A percentile compares a stretch with the other conserved stretches of the same genome.
Conservation (phyloP, 2,888 invertebrate genomes). For the Lasioglossum malachurum region DNA sequence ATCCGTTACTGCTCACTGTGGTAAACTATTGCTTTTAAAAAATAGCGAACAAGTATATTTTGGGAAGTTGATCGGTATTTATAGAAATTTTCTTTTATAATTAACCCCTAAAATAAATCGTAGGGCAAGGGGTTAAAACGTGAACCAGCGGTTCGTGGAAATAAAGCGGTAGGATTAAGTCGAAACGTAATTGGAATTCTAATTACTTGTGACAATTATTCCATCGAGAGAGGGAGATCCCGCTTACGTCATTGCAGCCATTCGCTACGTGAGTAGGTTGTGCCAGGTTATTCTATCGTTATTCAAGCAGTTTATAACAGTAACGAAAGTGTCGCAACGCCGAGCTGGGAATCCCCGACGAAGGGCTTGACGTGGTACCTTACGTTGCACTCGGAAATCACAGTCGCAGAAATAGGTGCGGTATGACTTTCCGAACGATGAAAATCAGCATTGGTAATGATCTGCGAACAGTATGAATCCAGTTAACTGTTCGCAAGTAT, state of each 20-base stretch:
- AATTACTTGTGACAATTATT: slow-evolving; percentile 22
- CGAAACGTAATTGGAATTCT: slow-evolving; percentile 22
- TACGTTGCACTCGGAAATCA: neutral
- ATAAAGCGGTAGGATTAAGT: neutral
- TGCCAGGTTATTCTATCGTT: neutral
- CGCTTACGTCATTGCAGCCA: slow-evolving; percentile 46
- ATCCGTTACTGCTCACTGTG: neutral
- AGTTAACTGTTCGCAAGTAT: neutral
- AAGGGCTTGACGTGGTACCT: neutral
- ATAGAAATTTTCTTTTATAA: slow-evolving; percentile 27
- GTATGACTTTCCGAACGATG: neutral
- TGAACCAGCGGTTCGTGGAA: neutral
- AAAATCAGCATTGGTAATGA: slow-evolving; percentile 3
- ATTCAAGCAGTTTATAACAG: neutral
- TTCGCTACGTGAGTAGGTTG: neutral
- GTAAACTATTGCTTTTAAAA: neutral
- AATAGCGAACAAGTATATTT: neutral
- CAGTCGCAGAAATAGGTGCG: neutral
- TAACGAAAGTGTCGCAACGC: neutral
- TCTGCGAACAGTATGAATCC: neutral
- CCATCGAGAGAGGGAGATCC: slow-evolving; percentile 36
- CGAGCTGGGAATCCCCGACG: slow-evolving; percentile 1
- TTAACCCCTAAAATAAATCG: no score
- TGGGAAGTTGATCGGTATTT: neutral
- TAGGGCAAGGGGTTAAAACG: no score